Conservation (phyloP, 2,888 invertebrate genomes). For the Apotomis turbidana region DNA sequence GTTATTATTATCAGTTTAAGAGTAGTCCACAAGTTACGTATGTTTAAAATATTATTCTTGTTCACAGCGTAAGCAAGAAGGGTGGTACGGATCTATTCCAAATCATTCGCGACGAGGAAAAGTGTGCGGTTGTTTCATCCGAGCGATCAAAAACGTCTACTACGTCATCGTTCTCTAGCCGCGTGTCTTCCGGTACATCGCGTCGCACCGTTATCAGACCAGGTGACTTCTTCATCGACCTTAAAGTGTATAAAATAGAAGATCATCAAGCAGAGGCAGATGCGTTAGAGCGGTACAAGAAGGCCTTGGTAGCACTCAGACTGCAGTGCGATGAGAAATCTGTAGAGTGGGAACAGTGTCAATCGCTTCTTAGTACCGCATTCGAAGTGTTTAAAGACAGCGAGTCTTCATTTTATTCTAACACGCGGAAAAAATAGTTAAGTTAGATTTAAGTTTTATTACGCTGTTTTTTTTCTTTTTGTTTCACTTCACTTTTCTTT, state of each 20-base stretch:
- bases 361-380: background rate
- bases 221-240: constrained; percentile 13
- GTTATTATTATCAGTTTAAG: no score
- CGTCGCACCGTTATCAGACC: background rate
- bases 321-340: constrained; percentile 9
- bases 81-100: constrained; percentile 2
- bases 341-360: background rate
- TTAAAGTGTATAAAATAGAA: constrained; percentile 3
- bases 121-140: background rate
- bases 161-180: constrained; percentile 11
- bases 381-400: background rate
- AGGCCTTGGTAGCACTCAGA: background rate
- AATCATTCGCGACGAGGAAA: background rate
- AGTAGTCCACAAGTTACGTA: background rate
- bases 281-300: constrained; percentile 3
- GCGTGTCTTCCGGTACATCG: constrained; percentile 10
- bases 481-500: background rate
- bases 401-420: background rate
- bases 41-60: constrained; percentile 5
- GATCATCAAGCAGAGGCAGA: background rate
- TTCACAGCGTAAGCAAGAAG: constrained; percentile 8
- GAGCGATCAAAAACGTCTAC: background rate
- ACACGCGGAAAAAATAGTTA: background rate
- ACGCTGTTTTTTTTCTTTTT: background rate
- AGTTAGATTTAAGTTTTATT: background rate